A percentile compares a stretch with the other conserved stretches of the same genome.
phyloP scores from a whole-genome alignment of 2,888 invertebrate species.

The Chydorus sphaericus region DNA sequence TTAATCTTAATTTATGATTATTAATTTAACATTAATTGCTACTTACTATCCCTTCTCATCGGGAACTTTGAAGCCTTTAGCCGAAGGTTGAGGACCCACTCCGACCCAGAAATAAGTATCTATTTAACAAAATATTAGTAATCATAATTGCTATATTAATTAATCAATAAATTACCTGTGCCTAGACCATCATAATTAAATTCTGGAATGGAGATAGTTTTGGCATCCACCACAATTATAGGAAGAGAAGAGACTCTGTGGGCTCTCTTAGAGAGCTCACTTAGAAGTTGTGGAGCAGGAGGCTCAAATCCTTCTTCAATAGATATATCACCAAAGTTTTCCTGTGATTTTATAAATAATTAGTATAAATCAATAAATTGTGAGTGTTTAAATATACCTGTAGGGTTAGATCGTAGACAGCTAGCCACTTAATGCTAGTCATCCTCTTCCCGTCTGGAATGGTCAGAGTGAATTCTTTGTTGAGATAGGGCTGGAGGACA shows the following conservation, averaged over 20 bases:
- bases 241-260: slow-evolving; percentile 53
- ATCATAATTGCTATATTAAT: background rate
- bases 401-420: slow-evolving; percentile 69
- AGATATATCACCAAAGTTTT: slow-evolving; percentile 76
- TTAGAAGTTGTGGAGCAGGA: slow-evolving; percentile 50
- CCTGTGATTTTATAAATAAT: slow-evolving; percentile 29
- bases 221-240: slow-evolving; percentile 62
- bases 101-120: slow-evolving; percentile 79
- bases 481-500: slow-evolving; percentile 67
- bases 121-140: slow-evolving; percentile 19
- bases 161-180: slow-evolving; percentile 26
- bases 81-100: slow-evolving; percentile 70
- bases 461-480: slow-evolving; percentile 63
- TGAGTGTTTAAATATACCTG: slow-evolving; percentile 34
- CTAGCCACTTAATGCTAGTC: slow-evolving; percentile 75
- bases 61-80: slow-evolving; percentile 65
- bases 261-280: slow-evolving; percentile 42
- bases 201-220: slow-evolving; percentile 56
- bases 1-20: background rate
- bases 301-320: slow-evolving; percentile 82
- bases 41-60: slow-evolving; percentile 88
- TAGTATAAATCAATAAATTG: background rate
- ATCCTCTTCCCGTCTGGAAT: slow-evolving; percentile 74
- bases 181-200: slow-evolving; percentile 64
- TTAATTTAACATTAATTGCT: slow-evolving; percentile 5